phyloP scores from a whole-genome alignment of 1,140 invertebrate species.

The Sinella curviseta region DNA sequence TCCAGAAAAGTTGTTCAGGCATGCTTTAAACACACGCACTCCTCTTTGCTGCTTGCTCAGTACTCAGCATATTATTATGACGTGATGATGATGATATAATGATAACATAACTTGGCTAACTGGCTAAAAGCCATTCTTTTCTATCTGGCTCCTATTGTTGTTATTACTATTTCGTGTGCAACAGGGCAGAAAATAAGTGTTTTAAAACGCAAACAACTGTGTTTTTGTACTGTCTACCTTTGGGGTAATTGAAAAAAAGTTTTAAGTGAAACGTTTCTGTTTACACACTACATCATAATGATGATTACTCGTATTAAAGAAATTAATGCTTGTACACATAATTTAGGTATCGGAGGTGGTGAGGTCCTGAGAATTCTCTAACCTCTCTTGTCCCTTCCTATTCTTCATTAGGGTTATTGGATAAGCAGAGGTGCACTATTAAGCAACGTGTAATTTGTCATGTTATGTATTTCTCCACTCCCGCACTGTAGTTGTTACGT shows the following conservation, averaged over 20 bases:
- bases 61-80: not conserved
- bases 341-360: not conserved
- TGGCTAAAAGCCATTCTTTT: conserved; percentile 11
- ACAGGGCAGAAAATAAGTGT: conserved; percentile 18
- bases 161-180: conserved; percentile 3
- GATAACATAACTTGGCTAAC: conserved; percentile 5
- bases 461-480: no score
- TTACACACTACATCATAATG: not conserved
- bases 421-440: no score
- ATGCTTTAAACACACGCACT: conserved; percentile 6
- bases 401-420: no score
- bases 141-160: not conserved
- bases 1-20: conserved; percentile 16
- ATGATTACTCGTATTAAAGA: not conserved
- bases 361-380: no score
- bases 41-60: not conserved
- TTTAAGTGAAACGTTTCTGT: conserved; percentile 10
- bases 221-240: not conserved
- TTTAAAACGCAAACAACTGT: conserved; percentile 17
- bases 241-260: not conserved
- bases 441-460: no score
- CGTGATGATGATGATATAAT: not conserved
- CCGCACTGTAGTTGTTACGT: no score
- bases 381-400: no score
- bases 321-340: not conserved